Percentiles rank a stretch among this genome's conserved stretches.
These are phyloP conservation scores for Onychostruthus taczanowskii DNA, from an alignment of 2,113 vertebrate genomes.

Conservation along the genomic window DNA sequence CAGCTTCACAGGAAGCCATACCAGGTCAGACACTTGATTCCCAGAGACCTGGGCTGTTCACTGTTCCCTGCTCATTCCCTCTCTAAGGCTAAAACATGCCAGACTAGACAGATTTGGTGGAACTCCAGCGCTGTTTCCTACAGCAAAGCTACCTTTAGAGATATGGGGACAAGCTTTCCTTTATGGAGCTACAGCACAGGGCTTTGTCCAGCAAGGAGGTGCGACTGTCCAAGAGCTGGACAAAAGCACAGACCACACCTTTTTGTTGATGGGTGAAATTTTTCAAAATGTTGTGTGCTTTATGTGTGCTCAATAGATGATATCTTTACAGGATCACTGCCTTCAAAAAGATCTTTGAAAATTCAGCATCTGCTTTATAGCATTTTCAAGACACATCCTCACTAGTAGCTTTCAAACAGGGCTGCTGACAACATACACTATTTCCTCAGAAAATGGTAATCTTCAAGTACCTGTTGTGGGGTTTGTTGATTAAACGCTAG, in stretches of 20 bases:
- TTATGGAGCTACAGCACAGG: not conserved
- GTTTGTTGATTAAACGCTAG: not conserved
- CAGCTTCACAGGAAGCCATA: not conserved
- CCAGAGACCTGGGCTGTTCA: not conserved
- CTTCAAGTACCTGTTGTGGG: not conserved
- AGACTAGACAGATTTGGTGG: not conserved
- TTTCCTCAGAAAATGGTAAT: not conserved
- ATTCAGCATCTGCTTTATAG: not conserved
- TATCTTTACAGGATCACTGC: not conserved
- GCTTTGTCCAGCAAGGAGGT: not conserved
- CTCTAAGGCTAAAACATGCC: not conserved
- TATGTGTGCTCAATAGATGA: not conserved
- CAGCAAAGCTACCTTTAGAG: not conserved
- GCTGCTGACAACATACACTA: not conserved
- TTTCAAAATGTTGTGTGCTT: not conserved
- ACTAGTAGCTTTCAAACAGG: not conserved
- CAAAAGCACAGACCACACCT: not conserved
- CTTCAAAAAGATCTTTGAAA: not conserved
- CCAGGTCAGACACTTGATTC: not conserved
- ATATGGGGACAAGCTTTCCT: not conserved
- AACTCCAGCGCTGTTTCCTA: not conserved
- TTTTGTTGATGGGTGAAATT: not conserved
- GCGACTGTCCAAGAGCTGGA: not conserved
- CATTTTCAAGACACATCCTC: not conserved
- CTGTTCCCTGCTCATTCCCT: not conserved